phyloP scores from a whole-genome alignment of 2,113 vertebrate genomes.

The Cephalopholis sonnerati region DNA sequence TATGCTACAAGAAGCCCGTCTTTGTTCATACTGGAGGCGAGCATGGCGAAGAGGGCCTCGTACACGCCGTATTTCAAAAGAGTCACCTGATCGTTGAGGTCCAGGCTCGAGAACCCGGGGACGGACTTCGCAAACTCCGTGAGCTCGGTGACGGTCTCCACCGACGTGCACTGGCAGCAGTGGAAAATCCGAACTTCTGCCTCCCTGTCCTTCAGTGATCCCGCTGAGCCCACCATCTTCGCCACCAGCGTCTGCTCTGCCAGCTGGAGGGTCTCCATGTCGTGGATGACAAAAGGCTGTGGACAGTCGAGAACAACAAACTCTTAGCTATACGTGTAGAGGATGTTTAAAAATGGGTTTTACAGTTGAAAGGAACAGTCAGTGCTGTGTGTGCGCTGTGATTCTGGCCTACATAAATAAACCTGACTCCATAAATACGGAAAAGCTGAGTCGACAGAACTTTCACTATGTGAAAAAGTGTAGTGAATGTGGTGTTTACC shows the following conservation, averaged over 20 bases:
- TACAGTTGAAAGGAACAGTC: conserved; percentile 1
- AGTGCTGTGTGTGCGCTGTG: neutral
- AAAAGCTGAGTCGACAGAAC: conserved; percentile 45
- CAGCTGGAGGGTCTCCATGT: conserved; percentile 97
- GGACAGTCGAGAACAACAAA: conserved; percentile 3
- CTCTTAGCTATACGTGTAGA: neutral
- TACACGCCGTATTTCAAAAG: conserved; percentile 96
- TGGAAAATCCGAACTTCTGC: conserved; percentile 96
- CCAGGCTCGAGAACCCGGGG: conserved; percentile 92
- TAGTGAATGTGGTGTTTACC: conserved; percentile 41
- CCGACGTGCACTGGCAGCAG: conserved; percentile 96
- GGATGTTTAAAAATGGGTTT: neutral
- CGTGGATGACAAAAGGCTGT: conserved; percentile 97
- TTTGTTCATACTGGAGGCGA: conserved; percentile 98
- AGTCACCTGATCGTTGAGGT: conserved; percentile 98
- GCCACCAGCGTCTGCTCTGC: conserved; percentile 96
- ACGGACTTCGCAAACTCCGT: conserved; percentile 98
- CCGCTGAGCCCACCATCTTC: conserved; percentile 90
- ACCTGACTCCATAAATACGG: conserved; percentile 32
- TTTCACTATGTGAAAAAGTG: conserved; percentile 8
- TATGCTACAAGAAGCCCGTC: conserved; percentile 97
- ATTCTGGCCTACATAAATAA: conserved; percentile 26
- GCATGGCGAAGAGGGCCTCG: conserved; percentile 97
- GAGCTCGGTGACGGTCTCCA: conserved; percentile 96
- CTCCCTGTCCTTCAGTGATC: conserved; percentile 90